Percentiles rank a stretch among this genome's conserved stretches.
Conservation (phyloP, 1,140 invertebrate genomes). For the Achatina immaculata region DNA sequence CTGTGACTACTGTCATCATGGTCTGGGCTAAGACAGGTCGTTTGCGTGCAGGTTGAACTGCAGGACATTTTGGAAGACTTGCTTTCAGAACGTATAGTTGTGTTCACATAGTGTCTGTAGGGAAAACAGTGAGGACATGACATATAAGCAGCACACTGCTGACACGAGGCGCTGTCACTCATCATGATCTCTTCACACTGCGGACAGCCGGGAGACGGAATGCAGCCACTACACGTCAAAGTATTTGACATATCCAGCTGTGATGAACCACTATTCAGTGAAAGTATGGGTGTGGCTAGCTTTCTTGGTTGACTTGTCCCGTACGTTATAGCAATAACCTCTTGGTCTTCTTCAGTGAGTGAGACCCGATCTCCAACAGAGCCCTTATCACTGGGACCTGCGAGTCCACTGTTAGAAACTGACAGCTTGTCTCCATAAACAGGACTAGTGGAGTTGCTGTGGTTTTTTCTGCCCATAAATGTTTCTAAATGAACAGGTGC, state of each 20-base stretch:
- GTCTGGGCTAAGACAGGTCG: constrained; percentile 44
- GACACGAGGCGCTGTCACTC: constrained; percentile 30
- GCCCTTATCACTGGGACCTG: not conserved
- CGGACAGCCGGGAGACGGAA: constrained; percentile 17
- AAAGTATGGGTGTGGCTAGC: constrained; percentile 9
- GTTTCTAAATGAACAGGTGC: not conserved
- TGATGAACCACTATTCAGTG: not conserved
- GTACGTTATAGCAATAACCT: constrained; percentile 34
- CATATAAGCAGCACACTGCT: constrained; percentile 24
- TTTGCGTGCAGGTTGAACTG: constrained; percentile 45
- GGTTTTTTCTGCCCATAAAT: too few species aligned
- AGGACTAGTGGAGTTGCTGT: not conserved
- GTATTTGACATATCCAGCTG: constrained; percentile 2
- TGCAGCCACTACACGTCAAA: not conserved
- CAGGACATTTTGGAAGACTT: constrained; percentile 47
- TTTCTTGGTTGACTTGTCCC: constrained; percentile 21
- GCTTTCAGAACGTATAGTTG: constrained; percentile 41
- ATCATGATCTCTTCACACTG: constrained; percentile 23
- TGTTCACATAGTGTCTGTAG: constrained; percentile 34
- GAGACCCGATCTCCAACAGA: constrained; percentile 29
- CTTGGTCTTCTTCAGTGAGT: constrained; percentile 34
- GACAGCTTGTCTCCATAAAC: not conserved
- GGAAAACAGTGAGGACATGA: constrained; percentile 57
- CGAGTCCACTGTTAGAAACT: not conserved
- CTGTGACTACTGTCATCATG: constrained; percentile 39